These are phyloP conservation scores for Drosophila elegans DNA, from an alignment of 1,140 invertebrate genomes.

Conservation along the genomic window DNA sequence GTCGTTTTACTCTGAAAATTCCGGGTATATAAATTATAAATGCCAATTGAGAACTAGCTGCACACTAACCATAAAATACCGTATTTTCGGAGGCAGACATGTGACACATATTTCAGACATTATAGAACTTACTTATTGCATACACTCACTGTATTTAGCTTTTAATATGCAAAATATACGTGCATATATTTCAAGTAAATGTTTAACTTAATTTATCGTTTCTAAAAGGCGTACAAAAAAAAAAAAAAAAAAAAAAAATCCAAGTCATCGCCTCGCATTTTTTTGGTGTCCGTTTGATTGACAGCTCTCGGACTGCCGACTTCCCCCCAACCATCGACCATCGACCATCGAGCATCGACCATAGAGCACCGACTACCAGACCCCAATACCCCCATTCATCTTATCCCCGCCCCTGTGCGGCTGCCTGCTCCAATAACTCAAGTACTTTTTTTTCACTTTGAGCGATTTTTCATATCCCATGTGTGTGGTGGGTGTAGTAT, in stretches of 20 bases:
- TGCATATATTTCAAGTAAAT: slow-evolving; percentile 23
- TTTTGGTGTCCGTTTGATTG: slow-evolving; percentile 51
- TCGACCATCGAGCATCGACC: neutral
- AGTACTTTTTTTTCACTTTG: slow-evolving; percentile 73
- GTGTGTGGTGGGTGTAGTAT: slow-evolving; percentile 11
- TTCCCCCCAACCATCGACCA: neutral
- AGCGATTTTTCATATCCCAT: slow-evolving; percentile 60
- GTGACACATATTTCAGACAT: slow-evolving; percentile 2
- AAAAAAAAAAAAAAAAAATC: slow-evolving; percentile 20
- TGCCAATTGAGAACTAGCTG: slow-evolving; percentile 4
- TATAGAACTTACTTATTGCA: slow-evolving; percentile 16
- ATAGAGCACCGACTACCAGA: neutral
- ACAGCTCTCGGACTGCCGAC: slow-evolving; percentile 52
- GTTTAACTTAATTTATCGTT: slow-evolving; percentile 47
- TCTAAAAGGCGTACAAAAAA: slow-evolving; percentile 17
- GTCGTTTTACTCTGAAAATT: neutral
- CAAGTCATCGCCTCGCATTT: slow-evolving; percentile 52
- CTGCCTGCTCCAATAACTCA: slow-evolving; percentile 80
- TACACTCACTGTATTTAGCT: slow-evolving; percentile 14
- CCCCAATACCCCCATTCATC: slow-evolving; percentile 9
- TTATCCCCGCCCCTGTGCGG: slow-evolving; percentile 16
- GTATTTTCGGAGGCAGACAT: neutral
- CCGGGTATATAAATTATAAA: neutral
- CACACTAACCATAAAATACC: neutral
- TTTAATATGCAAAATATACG: neutral